Base-by-base conservation (phyloP, 2,888 invertebrate species). In the Hoplodrina ambigua region DNA sequence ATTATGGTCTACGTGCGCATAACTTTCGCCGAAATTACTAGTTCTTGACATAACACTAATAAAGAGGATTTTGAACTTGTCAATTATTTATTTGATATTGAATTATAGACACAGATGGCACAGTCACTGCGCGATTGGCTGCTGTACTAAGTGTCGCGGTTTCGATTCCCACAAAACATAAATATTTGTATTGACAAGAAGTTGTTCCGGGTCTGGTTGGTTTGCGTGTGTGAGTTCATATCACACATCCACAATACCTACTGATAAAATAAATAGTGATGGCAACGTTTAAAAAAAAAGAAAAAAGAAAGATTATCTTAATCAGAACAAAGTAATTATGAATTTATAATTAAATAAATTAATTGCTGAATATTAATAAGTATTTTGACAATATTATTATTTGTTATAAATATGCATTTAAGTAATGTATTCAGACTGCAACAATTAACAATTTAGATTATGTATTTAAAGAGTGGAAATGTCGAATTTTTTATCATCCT, bases 11-110 rank as follows among this genome's bases (percentile, higher is more conserved):
- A 15, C 17, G 46, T 17, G 17, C 15, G 17, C 17, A 17, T 46
- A 33, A 72, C 66, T 74, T 66, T 72, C 75, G 33, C 66, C 19
- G 8, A 53, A 19, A 52, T 46, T 41, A 20, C 13, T 46, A 20
- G 52, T 53, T 69, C 11, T 37, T 71, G 19, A 69, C 44, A 44
- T 69, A 69, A 53, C 46, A 33, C 30, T n/a, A 37, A 33, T 44
- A 11, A 68, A 52, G 7, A 52, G 11, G 13, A 63, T 55, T 20
- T 19, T 41, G 30, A 11, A 25, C 8, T 33, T 50, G 13, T 20
- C 17, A 13, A n/a, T 57, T 13, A 30, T 57, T 30, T 11, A 53
- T 46, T 37, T n/a, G n/a, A 25, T 25, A 25, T 25, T 25, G 25
- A n/a, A n/a, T 25, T 25, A 25, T 25, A 2, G 25, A 25, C 25